phyloP scores from a whole-genome alignment of 2,797 vertebrate species.

The Amblyraja radiata region DNA sequence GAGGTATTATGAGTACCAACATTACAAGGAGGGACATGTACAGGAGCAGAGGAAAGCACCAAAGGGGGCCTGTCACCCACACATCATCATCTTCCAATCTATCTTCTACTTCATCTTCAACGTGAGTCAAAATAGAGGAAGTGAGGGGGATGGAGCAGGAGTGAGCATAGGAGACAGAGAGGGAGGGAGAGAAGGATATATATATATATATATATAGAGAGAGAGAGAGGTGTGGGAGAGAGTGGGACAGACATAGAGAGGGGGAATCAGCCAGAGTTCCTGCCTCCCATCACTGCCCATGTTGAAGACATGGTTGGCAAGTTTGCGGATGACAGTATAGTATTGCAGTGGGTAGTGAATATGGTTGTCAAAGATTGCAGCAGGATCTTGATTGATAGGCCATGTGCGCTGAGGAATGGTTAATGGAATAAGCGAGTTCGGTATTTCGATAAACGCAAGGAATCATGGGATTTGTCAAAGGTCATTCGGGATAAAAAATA shows the following conservation, averaged over 20 bases:
- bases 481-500: no score
- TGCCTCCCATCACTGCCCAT: not conserved
- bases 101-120: constrained; percentile 79
- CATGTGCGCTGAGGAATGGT: no score
- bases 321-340: no score
- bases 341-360: no score
- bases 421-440: no score
- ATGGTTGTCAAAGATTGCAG: no score
- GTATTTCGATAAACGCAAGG: no score
- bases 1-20: constrained; percentile 82
- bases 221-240: not conserved
- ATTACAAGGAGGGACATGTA: constrained; percentile 80
- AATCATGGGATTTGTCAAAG: no score
- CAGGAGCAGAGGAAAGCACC: constrained; percentile 69
- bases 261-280: not conserved
- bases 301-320: no score
- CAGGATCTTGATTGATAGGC: no score
- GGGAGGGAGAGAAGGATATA: not conserved
- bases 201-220: no score
- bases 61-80: constrained; percentile 68
- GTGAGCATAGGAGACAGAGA: not conserved
- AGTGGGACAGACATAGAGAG: not conserved
- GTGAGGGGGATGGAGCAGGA: not conserved
- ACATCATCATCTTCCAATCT: constrained; percentile 77
- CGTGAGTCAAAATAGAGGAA: constrained; percentile 57